These are phyloP conservation scores for Zaprionus tsacasi DNA, from an alignment of 1,140 invertebrate species.

Conservation along the genomic window DNA sequence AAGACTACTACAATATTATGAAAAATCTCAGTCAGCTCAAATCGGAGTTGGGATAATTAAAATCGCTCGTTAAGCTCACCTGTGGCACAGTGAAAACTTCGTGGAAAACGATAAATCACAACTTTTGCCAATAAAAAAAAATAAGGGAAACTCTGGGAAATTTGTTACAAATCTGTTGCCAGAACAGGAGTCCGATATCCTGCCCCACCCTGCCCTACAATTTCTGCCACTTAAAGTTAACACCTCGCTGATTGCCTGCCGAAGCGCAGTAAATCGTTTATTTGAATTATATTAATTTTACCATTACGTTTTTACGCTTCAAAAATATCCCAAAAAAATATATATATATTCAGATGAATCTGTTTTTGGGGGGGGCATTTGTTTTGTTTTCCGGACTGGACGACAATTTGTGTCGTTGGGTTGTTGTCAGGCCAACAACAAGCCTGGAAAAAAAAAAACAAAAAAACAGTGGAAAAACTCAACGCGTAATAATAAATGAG, in stretches of 20 bases:
- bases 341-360: slow-evolving; percentile 45
- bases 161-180: slow-evolving; percentile 18
- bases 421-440: slow-evolving; percentile 74
- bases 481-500: slow-evolving; percentile 79
- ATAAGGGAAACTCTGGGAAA: slow-evolving; percentile 6
- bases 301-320: slow-evolving; percentile 31
- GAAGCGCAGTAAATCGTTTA: slow-evolving; percentile 74
- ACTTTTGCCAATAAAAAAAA: slow-evolving; percentile 37
- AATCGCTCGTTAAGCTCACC: slow-evolving; percentile 18
- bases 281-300: slow-evolving; percentile 74
- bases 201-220: slow-evolving; percentile 24
- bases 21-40: slow-evolving; percentile 9
- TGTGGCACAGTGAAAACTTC: slow-evolving; percentile 4
- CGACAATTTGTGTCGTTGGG: slow-evolving; percentile 67
- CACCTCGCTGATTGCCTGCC: slow-evolving; percentile 67
- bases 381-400: slow-evolving; percentile 57
- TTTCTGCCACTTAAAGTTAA: slow-evolving; percentile 72
- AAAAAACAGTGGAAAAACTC: slow-evolving; percentile 31
- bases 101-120: slow-evolving; percentile 40
- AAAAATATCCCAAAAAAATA: slow-evolving; percentile 16
- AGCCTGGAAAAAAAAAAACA: slow-evolving; percentile 18
- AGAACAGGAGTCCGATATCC: not conserved
- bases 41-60: slow-evolving; percentile 2
- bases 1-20: not conserved
- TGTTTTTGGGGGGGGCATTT: slow-evolving; percentile 44